Base-by-base conservation (phyloP, 1,140 invertebrate species). In the Pseudoatta argentina region DNA sequence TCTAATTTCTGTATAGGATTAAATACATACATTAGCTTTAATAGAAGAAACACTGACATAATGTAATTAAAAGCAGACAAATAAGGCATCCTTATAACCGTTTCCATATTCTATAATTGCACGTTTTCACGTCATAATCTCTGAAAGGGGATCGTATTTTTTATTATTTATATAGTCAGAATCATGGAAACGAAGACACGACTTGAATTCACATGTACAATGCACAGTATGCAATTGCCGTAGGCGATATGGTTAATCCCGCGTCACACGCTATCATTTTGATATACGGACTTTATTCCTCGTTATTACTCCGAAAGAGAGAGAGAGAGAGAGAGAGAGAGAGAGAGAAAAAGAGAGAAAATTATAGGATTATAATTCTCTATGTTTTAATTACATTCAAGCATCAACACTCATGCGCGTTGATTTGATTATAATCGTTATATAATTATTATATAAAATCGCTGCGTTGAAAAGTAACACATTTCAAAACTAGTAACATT, bases 201-300 rank as follows among this genome's bases (percentile, higher is more conserved):
- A 24, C 30, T 39, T 55, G 67, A 83, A 90, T 79, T 51, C 59
- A 30, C 12, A 53, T 44, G 44, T n/a, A 69, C 67, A 44, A 81
- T 88, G 82, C 86, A 92, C 88, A 91, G 87, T 90, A 86, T 76
- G 78, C 90, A 92, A 92, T 91, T 89, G 66, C 72, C 66, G 73
- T 73, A 69, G 48, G 86, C 66, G 76, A 86, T 91, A 75, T 87
- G 86, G 73, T 78, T 79, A 79, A 79, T 79, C 48, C 44, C 18
- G 75, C 77, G 71, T 86, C 73, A 55, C 55, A 79, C 44, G 63
- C 63, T 44, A 75, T 79, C 30, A 87, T 88, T 79, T 44, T 72
- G 87, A 88, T 48, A 73, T 57, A 61, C 61, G 69, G 24, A 64
- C 61, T 87, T 78, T 59, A 79, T 21, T 69, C 78, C 4, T 27